Base-by-base conservation (phyloP, 2,797 vertebrate species). In the Enteromius treurensis region DNA sequence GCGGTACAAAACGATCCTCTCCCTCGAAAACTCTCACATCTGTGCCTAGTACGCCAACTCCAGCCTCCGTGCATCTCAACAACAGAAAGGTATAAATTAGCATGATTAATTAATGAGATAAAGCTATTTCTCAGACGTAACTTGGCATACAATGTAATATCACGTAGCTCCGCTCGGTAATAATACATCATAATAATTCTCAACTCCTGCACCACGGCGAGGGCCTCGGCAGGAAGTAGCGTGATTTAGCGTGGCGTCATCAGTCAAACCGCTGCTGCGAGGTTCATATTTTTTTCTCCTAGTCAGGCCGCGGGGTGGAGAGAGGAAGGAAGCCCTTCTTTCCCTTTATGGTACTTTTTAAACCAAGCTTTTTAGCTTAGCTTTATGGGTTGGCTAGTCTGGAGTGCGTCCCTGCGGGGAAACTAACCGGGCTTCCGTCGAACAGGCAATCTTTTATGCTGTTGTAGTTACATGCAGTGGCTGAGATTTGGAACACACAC, bases 131-230 rank as follows among this genome's bases (percentile, higher is more conserved):
- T 90, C 88, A 83, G 86, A 77, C 47, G 69, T 87, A 89, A 87
- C 86, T 89, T 89, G 88, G 87, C 86, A 89, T 88, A 87, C 90
- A 87, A 84, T 34, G 84, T 84, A 86, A 83, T 88, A 86, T 86
- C 88, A 88, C 85, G 87, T 87, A 71, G 85, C 85, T 82, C 85
- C 49, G 70, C 83, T 65, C 62, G 60, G 88, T 89, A 87, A 86
- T 87, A 88, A 89, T 89, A 87, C 84, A 88, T 90, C 87, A 88
- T 88, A 87, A 89, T 89, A 89, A 89, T 89, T 88, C 87, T 87
- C 85, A 51, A 87, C 86, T 84, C 73, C 79, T 53, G 86, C 80
- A 86, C 81, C 80, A 14, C 74, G 73, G 86, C 74, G 81, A 84
- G 86, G 71, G 77, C 83, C 53, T 13, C 86, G 86, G 86, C 79